Evolutionary conservation across 2,888 invertebrate species (phyloP).

Genomic region (Hololepta plana): DNA sequence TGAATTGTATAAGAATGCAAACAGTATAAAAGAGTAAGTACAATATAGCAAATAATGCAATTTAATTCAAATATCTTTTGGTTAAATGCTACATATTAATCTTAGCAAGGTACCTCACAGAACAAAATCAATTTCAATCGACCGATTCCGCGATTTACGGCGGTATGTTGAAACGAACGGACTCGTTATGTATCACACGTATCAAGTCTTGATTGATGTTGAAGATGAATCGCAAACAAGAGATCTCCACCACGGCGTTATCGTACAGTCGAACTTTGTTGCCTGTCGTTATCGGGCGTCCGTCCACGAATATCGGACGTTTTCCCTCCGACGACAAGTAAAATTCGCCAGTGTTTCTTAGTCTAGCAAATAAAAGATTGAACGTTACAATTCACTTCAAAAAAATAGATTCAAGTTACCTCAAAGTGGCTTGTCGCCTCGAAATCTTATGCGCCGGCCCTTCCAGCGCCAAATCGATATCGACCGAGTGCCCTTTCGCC

Average conservation of each 20-base stretch:
- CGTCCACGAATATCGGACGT: constrained; percentile 85
- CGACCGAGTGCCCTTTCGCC: constrained; percentile 74
- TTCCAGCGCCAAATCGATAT: constrained; percentile 84
- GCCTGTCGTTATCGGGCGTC: constrained; percentile 71
- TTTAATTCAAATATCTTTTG: too few relatives aligned
- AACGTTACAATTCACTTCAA: constrained; percentile 2
- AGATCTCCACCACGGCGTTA: constrained; percentile 90
- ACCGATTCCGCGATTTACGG: too few relatives aligned
- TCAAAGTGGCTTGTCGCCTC: constrained; percentile 79
- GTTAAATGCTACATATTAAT: too few relatives aligned
- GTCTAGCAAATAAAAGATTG: constrained; percentile 23
- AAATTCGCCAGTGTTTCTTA: constrained; percentile 88
- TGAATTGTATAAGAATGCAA: too few relatives aligned
- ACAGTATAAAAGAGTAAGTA: too few relatives aligned
- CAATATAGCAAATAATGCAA: too few relatives aligned
- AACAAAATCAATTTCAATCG: too few relatives aligned
- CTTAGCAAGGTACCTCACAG: too few relatives aligned
- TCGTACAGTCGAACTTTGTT: constrained; percentile 82
- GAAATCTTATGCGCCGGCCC: constrained; percentile 92
- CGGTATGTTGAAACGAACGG: constrained; percentile 55
- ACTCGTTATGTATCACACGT: constrained; percentile 74
- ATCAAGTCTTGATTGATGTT: constrained; percentile 84
- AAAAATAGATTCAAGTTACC: constrained; percentile 17
- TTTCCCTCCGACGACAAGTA: constrained; percentile 91
- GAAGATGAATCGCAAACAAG: constrained; percentile 82